Evolutionary conservation across 1,140 invertebrate genomes (phyloP), one percentile per base, ranked within the genome.

Genomic region (Samia ricini): DNA sequence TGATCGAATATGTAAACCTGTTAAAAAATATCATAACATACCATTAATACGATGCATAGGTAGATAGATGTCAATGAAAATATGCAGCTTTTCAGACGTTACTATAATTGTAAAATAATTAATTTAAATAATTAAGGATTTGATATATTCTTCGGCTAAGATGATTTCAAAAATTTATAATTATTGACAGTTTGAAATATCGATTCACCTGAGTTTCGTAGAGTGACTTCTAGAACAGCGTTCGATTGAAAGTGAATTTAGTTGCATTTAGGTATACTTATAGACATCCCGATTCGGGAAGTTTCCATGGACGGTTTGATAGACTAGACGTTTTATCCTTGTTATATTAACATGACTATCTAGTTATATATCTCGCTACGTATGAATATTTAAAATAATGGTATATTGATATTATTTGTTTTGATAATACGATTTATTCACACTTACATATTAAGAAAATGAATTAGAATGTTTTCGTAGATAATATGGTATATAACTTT

Each of bases 231-330:
- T 42, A 42, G 33, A 42, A 42, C 33, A 4, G 4, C 33, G n/a
- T 1, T 15, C 15, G 33, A 42, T 42, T 10, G 33, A 42, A 42
- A 42, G 4, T 4, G 7, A 42, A 42, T 15, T 42, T 10, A 10
- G 4, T 15, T 42, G 33, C 33, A 29, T 10, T 42, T 10, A 10
- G 4, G n/a, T 42, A 15, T 15, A 29, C 10, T 50, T 55, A 26
- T 23, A 21, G 18, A n/a, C 33, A 29, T 15, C 2, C 29, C 19
- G 26, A 33, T 63, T 68, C 61, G 66, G 66, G 57, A 63, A 68
- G 24, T 48, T 68, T 68, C 61, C 51, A 57, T 22, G 15, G 21
- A 18, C 15, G 18, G 2, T 57, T 5, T 20, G 56, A 7, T 42
- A 19, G 36, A 57, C 33, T n/a, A 15, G 33, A 1, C 15, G 33